Conservation (phyloP, 2,888 invertebrate species). For the Melinaea menophilus region DNA sequence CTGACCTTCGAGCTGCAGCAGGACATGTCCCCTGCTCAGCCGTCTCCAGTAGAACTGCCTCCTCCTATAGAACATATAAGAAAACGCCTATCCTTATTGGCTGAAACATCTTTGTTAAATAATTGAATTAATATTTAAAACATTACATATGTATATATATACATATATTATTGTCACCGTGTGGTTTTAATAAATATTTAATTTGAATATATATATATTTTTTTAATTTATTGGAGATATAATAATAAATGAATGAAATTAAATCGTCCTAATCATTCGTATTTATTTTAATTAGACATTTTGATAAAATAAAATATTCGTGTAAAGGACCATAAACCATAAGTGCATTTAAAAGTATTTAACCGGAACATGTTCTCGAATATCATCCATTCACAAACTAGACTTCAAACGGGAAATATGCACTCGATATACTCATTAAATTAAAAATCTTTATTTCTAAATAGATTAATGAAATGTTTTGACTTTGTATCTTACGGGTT, state of each 20-base stretch:
- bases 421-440: too few species aligned
- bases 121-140: too few species aligned
- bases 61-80: conserved; percentile 57
- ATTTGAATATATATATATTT: too few species aligned
- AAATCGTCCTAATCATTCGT: too few species aligned
- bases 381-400: not conserved
- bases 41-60: conserved; percentile 40
- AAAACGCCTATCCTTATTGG: conserved; percentile 53
- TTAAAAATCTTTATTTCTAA: conserved; percentile 41
- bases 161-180: too few species aligned
- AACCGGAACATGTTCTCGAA: not conserved
- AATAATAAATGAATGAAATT: too few species aligned
- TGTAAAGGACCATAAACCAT: not conserved
- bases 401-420: not conserved
- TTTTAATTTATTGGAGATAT: too few species aligned
- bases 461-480: conserved; percentile 49
- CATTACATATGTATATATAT: too few species aligned
- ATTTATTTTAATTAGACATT: too few species aligned
- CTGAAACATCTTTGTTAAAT: conserved; percentile 38
- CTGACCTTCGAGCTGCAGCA: conserved; percentile 53
- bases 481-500: conserved; percentile 78
- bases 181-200: too few species aligned
- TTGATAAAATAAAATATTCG: too few species aligned
- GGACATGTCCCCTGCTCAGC: conserved; percentile 30
- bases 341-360: not conserved